Percentiles rank a stretch among this genome's conserved stretches.
Evolutionary conservation across 2,888 invertebrate species (phyloP).

Genomic region (Podotricha telesiphe): DNA sequence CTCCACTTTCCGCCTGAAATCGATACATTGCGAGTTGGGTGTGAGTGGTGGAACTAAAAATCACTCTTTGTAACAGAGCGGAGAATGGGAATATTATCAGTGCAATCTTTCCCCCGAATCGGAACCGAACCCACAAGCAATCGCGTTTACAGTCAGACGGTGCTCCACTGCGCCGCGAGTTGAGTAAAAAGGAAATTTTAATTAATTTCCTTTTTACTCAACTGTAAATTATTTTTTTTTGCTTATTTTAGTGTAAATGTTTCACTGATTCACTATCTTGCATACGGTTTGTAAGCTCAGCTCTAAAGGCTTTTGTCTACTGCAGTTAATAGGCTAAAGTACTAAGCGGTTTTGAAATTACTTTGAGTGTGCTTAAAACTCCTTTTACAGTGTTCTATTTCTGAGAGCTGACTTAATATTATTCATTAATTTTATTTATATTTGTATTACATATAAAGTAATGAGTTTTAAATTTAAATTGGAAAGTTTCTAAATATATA

Average conservation of each 20-base stretch:
- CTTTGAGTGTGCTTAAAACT: constrained; percentile 15
- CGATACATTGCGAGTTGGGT: too few relatives aligned
- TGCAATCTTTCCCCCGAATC: too few relatives aligned
- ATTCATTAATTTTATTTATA: constrained; percentile 4
- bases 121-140: too few relatives aligned
- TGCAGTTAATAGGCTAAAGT: constrained; percentile 26
- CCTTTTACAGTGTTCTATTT: constrained; percentile 20
- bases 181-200: background rate
- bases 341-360: constrained; percentile 29
- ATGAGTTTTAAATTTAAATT: background rate
- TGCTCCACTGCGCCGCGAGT: too few relatives aligned
- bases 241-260: constrained; percentile 16
- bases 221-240: constrained; percentile 10
- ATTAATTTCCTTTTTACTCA: constrained; percentile 1
- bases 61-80: too few relatives aligned
- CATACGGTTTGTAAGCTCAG: constrained; percentile 13
- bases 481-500: too few relatives aligned
- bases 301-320: constrained; percentile 22
- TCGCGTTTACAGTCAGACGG: too few relatives aligned
- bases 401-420: background rate
- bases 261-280: constrained; percentile 20
- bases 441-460: background rate
- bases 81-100: too few relatives aligned
- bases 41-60: too few relatives aligned
- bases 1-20: too few relatives aligned